Evolutionary conservation across 2,888 invertebrate species (phyloP), one percentile per base, ranked within the genome.

Genomic region (Andrena dorsata): DNA sequence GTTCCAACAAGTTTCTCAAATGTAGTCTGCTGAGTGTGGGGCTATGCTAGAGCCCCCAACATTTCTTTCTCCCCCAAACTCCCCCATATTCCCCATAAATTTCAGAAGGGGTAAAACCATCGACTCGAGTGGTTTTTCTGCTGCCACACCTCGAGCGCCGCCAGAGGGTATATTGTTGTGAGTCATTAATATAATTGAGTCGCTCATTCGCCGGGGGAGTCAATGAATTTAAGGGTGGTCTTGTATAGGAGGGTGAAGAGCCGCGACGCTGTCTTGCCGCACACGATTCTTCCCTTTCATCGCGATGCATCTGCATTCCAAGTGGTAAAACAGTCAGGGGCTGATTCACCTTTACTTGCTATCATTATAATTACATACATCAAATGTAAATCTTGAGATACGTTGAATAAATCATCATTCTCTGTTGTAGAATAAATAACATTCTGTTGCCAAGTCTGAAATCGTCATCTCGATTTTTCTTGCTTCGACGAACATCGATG

Each of bases 121-220:
- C 35, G 71, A 35, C 64, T 51, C 64, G 47, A 76, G 63, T 47
- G 72, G 63, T 41, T 65, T 75, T 76, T 30, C 60, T 41, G 41
- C 35, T 51, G 63, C 41, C 68, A 49, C 65, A 49, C 61, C 69
- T 77, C 70, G 51, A 85, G 71, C 53, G 72, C 35, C 70, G 53
- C 30, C 20, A 16, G 53, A 23, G 61, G 56, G 32, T 49, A 20
- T 63, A 41, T 6, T 30, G 53, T 60, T 30, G 63, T 30, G 58
- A 72, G 68, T 64, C 64, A 66, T 85, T 80, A 80, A 85, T 82
- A 78, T 47, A 78, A 83, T 78, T 68, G 82, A 80, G 61, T 71
- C 16, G 70, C 53, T 20, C 63, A 20, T 35, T 61, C 32, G 32
- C 8, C 10, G 56, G 49, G 32, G 26, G 20, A 68, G 23, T 20